Base-by-base conservation (phyloP, 2,888 invertebrate genomes). In the Cylindroiulus punctatus region DNA sequence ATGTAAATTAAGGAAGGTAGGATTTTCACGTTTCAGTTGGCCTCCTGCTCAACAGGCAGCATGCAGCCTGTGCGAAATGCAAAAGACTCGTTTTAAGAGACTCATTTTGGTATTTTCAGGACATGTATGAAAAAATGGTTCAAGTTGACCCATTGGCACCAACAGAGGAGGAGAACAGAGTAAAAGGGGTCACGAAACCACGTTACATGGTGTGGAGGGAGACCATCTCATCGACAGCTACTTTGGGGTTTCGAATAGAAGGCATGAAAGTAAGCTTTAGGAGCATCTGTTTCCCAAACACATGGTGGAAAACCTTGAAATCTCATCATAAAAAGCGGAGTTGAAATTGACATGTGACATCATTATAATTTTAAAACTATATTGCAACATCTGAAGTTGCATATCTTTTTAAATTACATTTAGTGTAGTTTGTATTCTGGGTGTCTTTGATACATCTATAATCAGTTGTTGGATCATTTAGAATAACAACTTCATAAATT, bases 71-170 rank as follows among this genome's bases (percentile, higher is more conserved):
- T 86, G 10, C 44, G n/a, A 76, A 76, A 32, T 47, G 30, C 22
- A 40, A 22, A 17, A 81, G 30, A 5, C 76, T 76, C 76, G 30
- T 76, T 76, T 76, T 81, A 32, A 82, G 4, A 82, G n/a, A 0
- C n/a, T 86, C 40, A 12, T 81, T 82, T 86, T 26, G 19, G 1
- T 47, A 32, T 17, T 32, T 57, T 65, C 91, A 96, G 94, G 98
- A 98, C 90, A 97, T 98, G 98, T 98, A 97, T 90, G 97, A 98
- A 89, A 98, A 98, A 92, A 98, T 98, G 98, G 95, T 97, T 88
- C 97, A 97, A 91, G 96, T 98, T 84, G 97, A 98, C 91, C 94
- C 95, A 1, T 93, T 92, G 88, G 98, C 98, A 0, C 98, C 98
- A 4, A 95, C 95, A 44, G 95, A 95, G 86, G 98, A 98, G 90